Base-by-base conservation (phyloP, 2,113 vertebrate genomes). In the Gadus chalcogrammus region DNA sequence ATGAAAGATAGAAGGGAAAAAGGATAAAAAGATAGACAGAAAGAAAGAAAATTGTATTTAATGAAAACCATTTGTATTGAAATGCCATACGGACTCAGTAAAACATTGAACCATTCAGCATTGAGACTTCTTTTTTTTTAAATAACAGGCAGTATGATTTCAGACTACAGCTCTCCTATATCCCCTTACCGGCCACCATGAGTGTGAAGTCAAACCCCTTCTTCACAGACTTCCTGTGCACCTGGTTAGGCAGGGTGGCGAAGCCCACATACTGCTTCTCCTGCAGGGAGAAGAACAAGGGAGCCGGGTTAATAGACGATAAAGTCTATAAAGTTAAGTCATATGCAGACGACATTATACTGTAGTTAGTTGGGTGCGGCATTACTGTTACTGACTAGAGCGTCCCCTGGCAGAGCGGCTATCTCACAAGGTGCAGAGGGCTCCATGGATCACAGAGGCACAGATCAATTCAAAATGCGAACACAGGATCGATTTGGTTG, bases 221-320 rank as follows among this genome's bases (percentile, higher is more conserved):
- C 93, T 99, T 99, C 82, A 99, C 97, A 0, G 97, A 99, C 88
- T 99, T 99, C 74, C 96, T 93, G 88, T 99, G 97, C 56, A 99
- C 97, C 86, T 99, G 97, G 91, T 98, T 98, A 1, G 97, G 97
- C 65, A 99, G 92, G 4, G 97, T 98, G 70, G 96, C 96, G 48
- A 99, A 99, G 61, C 97, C 97, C 77, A 99, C 97, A 72, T 99
- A 99, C 87, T 99, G 97, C 84, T 98, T 98, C 88, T 99, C 96
- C 83, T 98, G 89, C 18, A 91, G 91, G 15, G 68, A 64, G 64
- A 79, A 67, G 75, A 42, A 88, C 55, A 84, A 0, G 65, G 13
- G 70, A 60, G 48, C 71, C 12, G 24, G 17, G 48, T 27, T 38
- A 18, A 69, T 18, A 1, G 5, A 8, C 1, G 5, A 69, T 38